Evolutionary conservation across 1,140 invertebrate genomes (phyloP).

Genomic region (Bombus picipes): DNA sequence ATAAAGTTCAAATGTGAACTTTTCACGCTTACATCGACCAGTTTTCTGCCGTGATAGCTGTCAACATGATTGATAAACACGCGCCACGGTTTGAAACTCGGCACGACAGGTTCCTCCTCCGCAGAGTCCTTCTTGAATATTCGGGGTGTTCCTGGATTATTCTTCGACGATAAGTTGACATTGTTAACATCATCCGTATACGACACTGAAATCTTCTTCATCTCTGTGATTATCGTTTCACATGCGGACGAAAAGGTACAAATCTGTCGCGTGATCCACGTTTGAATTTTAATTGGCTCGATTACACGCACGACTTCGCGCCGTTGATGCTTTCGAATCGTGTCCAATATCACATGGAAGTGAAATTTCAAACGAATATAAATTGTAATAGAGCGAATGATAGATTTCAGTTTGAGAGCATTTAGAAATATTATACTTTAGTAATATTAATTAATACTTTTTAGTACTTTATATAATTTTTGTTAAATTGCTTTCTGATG

Average conservation of each 20-base stretch:
- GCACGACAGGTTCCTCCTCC: neutral
- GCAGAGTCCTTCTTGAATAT: neutral
- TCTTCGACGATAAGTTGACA: too few species aligned
- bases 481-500: neutral
- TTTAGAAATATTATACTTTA: neutral
- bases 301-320: neutral
- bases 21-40: slow-evolving; percentile 62
- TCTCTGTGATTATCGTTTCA: neutral
- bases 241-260: too few species aligned
- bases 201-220: neutral
- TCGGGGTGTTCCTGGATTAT: rapidly evolving
- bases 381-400: neutral
- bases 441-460: too few species aligned
- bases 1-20: neutral
- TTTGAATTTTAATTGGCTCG: neutral
- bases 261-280: too few species aligned
- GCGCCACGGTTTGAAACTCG: slow-evolving; percentile 64
- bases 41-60: slow-evolving; percentile 70
- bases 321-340: too few species aligned
- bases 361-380: too few species aligned
- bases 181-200: too few species aligned
- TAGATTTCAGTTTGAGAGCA: neutral
- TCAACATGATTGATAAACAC: slow-evolving; percentile 76
- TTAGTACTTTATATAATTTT: neutral
- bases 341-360: too few species aligned